These are phyloP conservation scores for Serrognathus titanus DNA, from an alignment of 2,888 invertebrate species.

Conservation along the genomic window DNA sequence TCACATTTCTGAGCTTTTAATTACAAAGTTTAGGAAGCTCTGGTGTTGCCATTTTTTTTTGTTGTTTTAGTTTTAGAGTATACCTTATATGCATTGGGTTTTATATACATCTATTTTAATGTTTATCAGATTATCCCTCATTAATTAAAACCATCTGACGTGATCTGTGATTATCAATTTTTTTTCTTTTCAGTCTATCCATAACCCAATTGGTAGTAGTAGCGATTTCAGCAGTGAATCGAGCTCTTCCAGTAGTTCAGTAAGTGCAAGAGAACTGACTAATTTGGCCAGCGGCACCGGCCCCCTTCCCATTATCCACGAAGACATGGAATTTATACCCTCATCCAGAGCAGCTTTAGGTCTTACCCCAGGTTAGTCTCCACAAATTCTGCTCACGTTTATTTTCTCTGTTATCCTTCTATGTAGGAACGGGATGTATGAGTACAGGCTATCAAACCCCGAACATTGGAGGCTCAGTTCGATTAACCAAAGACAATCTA, in stretches of 20 bases:
- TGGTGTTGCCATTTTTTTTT: too few relatives aligned
- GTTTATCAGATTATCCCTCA: too few relatives aligned
- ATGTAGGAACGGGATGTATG: conserved; percentile 43
- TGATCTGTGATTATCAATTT: too few relatives aligned
- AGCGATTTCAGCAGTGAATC: conserved; percentile 41
- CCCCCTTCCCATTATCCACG: conserved; percentile 78
- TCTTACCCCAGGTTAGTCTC: conserved; percentile 41
- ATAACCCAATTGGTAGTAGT: conserved; percentile 36
- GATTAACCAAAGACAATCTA: conserved; percentile 76
- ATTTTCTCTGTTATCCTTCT: neutral
- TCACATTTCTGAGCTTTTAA: too few relatives aligned
- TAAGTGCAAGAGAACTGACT: conserved; percentile 42
- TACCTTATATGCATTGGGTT: too few relatives aligned
- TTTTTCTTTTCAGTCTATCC: conserved; percentile 35
- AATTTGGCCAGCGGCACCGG: conserved; percentile 42
- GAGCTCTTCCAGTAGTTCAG: conserved; percentile 43
- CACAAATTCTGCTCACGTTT: neutral
- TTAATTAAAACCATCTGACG: too few relatives aligned
- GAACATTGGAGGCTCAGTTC: conserved; percentile 47
- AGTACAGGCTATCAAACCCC: conserved; percentile 51
- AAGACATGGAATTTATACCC: conserved; percentile 71
- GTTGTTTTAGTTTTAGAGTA: too few relatives aligned
- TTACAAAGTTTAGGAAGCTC: too few relatives aligned
- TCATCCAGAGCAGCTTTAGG: conserved; percentile 35
- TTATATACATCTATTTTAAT: too few relatives aligned